phyloP scores from a whole-genome alignment of 2,888 invertebrate species.

The Trichopria drosophilae region DNA sequence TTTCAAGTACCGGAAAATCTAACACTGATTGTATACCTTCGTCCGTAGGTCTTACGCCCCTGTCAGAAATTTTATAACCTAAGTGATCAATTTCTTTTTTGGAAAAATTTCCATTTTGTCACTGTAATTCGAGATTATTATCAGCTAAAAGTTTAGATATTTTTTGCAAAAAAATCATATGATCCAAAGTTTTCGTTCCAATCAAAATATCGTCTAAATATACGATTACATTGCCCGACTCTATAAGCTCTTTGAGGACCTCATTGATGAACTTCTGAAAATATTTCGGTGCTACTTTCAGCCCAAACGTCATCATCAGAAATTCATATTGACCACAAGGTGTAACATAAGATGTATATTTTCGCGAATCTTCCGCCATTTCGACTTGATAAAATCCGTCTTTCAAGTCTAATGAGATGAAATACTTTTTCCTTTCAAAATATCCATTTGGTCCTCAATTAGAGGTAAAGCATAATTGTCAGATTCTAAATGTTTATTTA shows the following conservation, averaged over 20 bases:
- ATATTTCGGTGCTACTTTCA: conserved; percentile 23
- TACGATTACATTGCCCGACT: conserved; percentile 7
- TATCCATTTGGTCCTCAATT: conserved; percentile 32
- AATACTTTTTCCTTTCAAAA: conserved; percentile 16
- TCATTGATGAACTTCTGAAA: conserved; percentile 33
- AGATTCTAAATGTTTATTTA: conserved; percentile 22
- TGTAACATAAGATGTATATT: conserved; percentile 10
- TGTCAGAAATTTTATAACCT: conserved; percentile 34
- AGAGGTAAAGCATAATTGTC: conserved; percentile 32
- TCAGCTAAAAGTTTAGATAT: conserved; percentile 12
- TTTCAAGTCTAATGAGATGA: conserved; percentile 3
- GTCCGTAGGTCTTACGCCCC: conserved; percentile 34
- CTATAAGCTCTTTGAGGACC: conserved; percentile 23
- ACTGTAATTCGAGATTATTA: conserved; percentile 24
- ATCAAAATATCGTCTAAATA: conserved; percentile 30
- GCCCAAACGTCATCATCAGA: conserved; percentile 23
- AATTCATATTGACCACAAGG: conserved; percentile 19
- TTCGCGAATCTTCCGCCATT: conserved; percentile 8
- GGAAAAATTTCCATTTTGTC: conserved; percentile 36
- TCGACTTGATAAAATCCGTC: conserved; percentile 12
- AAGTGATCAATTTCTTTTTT: conserved; percentile 33
- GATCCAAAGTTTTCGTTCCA: conserved; percentile 17
- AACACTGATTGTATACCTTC: conserved; percentile 33
- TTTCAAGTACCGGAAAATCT: conserved; percentile 37
- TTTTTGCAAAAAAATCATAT: conserved; percentile 12